Conservation (phyloP, 2,113 vertebrate genomes). For the Ailuropoda melanoleuca region DNA sequence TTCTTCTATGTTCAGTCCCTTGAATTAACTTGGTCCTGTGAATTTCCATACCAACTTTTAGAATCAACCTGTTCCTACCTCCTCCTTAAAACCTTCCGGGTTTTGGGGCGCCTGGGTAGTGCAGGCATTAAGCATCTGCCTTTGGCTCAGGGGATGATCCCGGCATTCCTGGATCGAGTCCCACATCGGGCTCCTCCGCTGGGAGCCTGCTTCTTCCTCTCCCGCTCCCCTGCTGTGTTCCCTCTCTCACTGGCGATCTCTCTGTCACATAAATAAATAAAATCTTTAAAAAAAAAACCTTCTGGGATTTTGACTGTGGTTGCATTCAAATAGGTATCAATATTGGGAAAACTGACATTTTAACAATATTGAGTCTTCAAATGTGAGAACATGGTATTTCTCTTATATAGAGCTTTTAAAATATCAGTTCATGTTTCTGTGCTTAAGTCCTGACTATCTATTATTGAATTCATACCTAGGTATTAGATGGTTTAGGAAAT, state of each 20-base stretch:
- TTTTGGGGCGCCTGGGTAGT: neutral
- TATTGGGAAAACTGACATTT: neutral
- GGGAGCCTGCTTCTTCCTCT: too few relatives aligned
- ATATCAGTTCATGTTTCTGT: neutral
- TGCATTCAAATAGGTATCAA: neutral
- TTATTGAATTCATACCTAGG: neutral
- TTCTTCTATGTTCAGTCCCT: neutral
- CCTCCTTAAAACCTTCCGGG: neutral
- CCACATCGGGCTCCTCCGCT: too few relatives aligned
- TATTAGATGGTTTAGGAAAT: neutral
- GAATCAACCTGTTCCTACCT: neutral
- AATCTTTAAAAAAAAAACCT: neutral
- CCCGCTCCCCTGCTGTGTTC: too few relatives aligned
- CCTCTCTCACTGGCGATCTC: too few relatives aligned
- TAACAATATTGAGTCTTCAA: neutral
- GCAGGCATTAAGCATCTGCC: too few relatives aligned
- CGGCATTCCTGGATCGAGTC: too few relatives aligned
- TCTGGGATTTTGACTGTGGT: neutral
- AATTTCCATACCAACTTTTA: neutral
- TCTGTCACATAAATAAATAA: too few relatives aligned
- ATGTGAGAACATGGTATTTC: neutral
- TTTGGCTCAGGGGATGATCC: too few relatives aligned
- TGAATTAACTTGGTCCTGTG: neutral
- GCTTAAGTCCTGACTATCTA: neutral
- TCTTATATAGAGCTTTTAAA: neutral